Base-by-base conservation (phyloP, 2,888 invertebrate genomes). In the Argyresthia albistria region DNA sequence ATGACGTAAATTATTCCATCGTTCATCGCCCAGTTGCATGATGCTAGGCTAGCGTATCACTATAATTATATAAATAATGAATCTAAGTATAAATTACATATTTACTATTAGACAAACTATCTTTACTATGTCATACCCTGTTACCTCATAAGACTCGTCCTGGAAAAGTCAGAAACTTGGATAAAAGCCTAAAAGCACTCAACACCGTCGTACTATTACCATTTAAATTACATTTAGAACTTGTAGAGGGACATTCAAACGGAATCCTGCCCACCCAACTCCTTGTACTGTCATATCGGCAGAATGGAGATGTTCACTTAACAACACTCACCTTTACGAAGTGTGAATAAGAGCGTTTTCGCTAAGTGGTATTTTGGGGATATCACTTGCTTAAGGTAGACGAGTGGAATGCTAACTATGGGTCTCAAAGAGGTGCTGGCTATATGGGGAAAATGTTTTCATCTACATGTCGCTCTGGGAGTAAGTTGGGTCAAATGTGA, bases 401-500 rank as follows among this genome's bases (percentile, higher is more conserved):
- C 50, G 43, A 9, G 11, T 14, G 66, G 73, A 75, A 76, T 75
- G 65, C 64, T 66, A 72, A 73, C 60, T 66, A 69, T 69, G 70
- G 61, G 58, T 57, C 54, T 57, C 69, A 74, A 68, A 70, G 72
- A 56, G 55, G 53, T 11, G 51, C 45, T 51, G 12, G 45, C 9
- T 37, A 36, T 45, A 35, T 51, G 39, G 12, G n/a, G 25, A 37
- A 46, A 52, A 52, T 43, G 36, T 37, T 49, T 25, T 49, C 36
- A 15, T 43, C 14, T 43, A 6, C 43, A 25, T 25, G 6, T 25
- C 25, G n/a, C n/a, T 25, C 6, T 25, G 25, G 25, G 6, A 25
- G 25, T 25, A 25, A 25, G 6, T 6, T 6, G 25, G 25, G 25
- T 25, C 25, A 25, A 25, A 25, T 25, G 25, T 25, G 3, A 6